phyloP scores from a whole-genome alignment of 1,140 invertebrate genomes.

The Tribolium castaneum region DNA sequence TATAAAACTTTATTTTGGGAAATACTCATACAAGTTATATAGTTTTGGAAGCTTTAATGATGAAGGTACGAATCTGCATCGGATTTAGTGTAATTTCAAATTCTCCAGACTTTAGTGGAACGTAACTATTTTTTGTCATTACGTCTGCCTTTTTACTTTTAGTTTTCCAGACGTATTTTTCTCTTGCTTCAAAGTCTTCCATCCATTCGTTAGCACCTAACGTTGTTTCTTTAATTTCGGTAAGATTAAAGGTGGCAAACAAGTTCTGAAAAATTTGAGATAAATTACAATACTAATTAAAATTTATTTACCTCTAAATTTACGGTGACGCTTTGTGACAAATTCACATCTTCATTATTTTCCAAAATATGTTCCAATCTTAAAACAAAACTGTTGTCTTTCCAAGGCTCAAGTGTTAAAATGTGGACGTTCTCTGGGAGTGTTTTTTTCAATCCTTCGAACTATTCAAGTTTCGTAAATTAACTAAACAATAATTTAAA shows the following conservation, averaged over 20 bases:
- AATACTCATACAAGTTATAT: background rate
- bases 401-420: slow-evolving; percentile 78
- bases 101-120: background rate
- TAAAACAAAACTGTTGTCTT: slow-evolving; percentile 68
- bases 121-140: background rate
- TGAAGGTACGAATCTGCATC: slow-evolving; percentile 47
- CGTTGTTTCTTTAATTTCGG: slow-evolving; percentile 38
- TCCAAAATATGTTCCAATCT: slow-evolving; percentile 82
- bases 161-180: background rate
- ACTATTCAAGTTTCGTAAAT: background rate
- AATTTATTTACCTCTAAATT: slow-evolving; percentile 59
- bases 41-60: background rate
- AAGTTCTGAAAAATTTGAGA: background rate
- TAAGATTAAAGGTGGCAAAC: background rate
- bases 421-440: slow-evolving; percentile 78
- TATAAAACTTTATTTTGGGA: background rate
- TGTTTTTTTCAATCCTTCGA: slow-evolving; percentile 56
- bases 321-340: slow-evolving; percentile 69
- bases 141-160: background rate
- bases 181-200: background rate
- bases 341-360: slow-evolving; percentile 69
- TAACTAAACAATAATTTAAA: too few relatives aligned
- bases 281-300: background rate
- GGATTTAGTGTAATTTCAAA: slow-evolving; percentile 36
- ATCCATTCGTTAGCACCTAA: slow-evolving; percentile 1